Evolutionary conservation across 2,888 invertebrate species (phyloP), one percentile per base, ranked within the genome.

Genomic region (Plutella xylostella): DNA sequence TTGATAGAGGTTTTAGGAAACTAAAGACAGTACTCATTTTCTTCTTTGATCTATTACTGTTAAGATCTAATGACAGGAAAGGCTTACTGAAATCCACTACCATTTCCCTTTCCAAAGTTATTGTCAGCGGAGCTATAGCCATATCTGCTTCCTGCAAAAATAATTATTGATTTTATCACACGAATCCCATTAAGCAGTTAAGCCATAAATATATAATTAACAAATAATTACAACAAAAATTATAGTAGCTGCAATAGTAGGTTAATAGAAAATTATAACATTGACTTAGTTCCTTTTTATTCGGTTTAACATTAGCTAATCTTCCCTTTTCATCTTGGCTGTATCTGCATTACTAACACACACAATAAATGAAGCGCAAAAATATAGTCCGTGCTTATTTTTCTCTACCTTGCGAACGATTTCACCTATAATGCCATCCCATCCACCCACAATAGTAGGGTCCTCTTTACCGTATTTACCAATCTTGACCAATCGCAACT

Each of bases 71-170:
- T 4, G 96, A 95, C 91, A 98, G 94, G 82, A 97, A 98, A 1
- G 98, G 97, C 74, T 96, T 97, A 66, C 95, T 96, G 80, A 98
- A 98, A 75, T 98, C 98, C 55, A 99, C 94, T 53, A 96, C 97
- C 45, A 92, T 86, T 76, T 98, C 97, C 21, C 98, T 86, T 64
- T 94, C 95, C 14, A 94, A 90, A 6, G 95, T 97, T 60, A 98
- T 96, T 40, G 96, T 97, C 79, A 98, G 88, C 12, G 98, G 93
- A 6, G 97, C 97, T 47, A 99, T 93, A 4, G 94, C 95, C 66
- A 98, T 88, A 71, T 98, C 97, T 17, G 94, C 97, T 80, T 97
- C 96, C 97, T 97, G n/a, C 4, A 20, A 6, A 37, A 37, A 5
- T 9, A 37, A 37, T 5, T n/a, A 28, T 28, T 28, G n/a, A n/a